Evolutionary conservation across 1,140 invertebrate genomes (phyloP), one percentile per base, ranked within the genome.

Genomic region (Rhizoglyphus robini): DNA sequence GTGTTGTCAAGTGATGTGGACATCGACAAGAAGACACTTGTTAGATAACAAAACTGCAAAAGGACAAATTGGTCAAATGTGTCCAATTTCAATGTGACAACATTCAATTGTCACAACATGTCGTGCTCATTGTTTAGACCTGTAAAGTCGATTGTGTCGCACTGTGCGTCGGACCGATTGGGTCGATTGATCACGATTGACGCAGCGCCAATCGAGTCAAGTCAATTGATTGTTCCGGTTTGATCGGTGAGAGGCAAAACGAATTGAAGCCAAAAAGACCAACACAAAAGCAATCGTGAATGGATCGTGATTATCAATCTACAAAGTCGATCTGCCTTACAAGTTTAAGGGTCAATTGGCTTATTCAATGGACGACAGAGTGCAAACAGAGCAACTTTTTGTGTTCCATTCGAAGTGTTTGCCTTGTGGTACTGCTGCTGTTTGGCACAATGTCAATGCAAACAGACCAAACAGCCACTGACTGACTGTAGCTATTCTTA

Each of bases 311-410:
- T 54, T 54, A 54, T 54, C 51, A 54, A 54, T 54, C 23, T 11
- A 54, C 51, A 32, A 54, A 8, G 51, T 54, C 15, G 51, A 54
- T 54, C 51, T n/a, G n/a, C n/a, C 31, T 27, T 54, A 32, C 51
- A 54, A 54, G 51, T 54, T 54, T 54, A 54, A 54, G 51, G 51
- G 51, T 54, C 51, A 54, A 54, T 54, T 54, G 51, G 51, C 51
- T 54, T 54, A 54, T 32, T 54, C 51, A 54, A 54, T 54, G 51
- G 41, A 46, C 15, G 41, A 15, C 15, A 46, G 41, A 15, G 15
- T 15, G 41, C 41, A 46, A 25, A 54, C 51, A 54, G 8, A 54
- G 23, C 23, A 32, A 54, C 8, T 8, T 5, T 32, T 15, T 20
- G 23, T 54, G 15, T 15, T 54, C 20, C 20, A 27, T 54, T 8